Evolutionary conservation across 2,888 invertebrate genomes (phyloP), one percentile per base, ranked within the genome.

Genomic region (Drosophila melanosoma): DNA sequence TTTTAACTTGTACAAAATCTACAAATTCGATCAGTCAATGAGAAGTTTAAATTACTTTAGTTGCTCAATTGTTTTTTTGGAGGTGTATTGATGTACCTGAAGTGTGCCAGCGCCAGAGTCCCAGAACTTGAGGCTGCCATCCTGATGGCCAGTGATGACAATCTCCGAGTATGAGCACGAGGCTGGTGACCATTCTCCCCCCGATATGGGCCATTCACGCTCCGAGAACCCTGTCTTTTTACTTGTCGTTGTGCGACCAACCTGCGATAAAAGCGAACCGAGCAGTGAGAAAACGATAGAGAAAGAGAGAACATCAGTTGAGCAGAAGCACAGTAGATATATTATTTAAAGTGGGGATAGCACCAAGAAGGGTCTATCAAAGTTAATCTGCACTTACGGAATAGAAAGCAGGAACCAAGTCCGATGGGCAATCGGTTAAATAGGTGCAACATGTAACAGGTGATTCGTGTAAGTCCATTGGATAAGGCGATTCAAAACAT

Each of bases 401-500:
- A 94, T 99, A 99, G 93, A 99, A 97, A 83, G 99, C 99, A 69
- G 99, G 99, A 92, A 99, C 98, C 93, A 99, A 95, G 94, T 99
- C 99, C 73, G 97, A 97, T 52, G 99, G 99, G 93, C 99, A 99
- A 94, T 99, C 99, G 66, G 99, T 98, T 93, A 99, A 96, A 95
- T 99, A 99, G 71, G 97, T 96, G 94, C 99, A 98, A 94, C 97
- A 98, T 67, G 99, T 99, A 91, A 99, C 99, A 29, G 99, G 97
- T 61, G 99, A 98, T 94, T 99, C 99, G 94, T 99, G 99, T 86
- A 99, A 95, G 94, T 99, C 99, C 99, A 99, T 99, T 76, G 99
- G 98, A 94, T 99, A 99, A 52, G 99, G 99, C 94, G 99, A 99
- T 94, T 99, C 99, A 94, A 99, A 98, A 94, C 99, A 98, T 32